Base-by-base conservation (phyloP, 2,888 invertebrate species). In the Ctenicera cuprea region DNA sequence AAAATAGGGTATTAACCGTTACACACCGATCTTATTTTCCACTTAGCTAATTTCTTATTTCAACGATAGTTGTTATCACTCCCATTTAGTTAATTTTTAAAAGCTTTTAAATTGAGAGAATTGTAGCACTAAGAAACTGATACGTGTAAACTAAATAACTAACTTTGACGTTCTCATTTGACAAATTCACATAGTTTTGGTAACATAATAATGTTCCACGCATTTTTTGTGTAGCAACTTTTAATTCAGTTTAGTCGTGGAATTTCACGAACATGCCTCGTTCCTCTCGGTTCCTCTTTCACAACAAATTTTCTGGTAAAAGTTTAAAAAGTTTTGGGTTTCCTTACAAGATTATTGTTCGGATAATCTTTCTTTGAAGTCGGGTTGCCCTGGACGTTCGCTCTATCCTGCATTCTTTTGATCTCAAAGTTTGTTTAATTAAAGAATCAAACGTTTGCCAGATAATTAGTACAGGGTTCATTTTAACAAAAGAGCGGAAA, bases 271-370 rank as follows among this genome's bases (percentile, higher is more conserved):
- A 14, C 26, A 26, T 54, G 4, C 30, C n/a, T 54, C 26, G 33
- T 54, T 14, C 22, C 5, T n/a, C 30, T n/a, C 30, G 12, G 12
- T 7, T 48, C 20, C 20, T 45, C 30, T 30, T 30, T 9, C 5
- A 11, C 11, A 50, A 12, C 20, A 20, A 54, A 54, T 54, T 54
- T 30, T 54, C 16, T 30, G 7, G 12, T 11, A 12, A 33, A 52
- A 54, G 33, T 54, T 54, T 30, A 30, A 30, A 54, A 54, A 26
- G n/a, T 54, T 54, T 14, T 12, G 22, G 11, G 20, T 30, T 54
- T 22, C 22, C 7, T 54, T 54, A 14, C n/a, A 54, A 54, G 54
- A 14, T 54, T 54, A 54, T 20, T 54, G 54, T 50, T 50, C 50
- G 12, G 30, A 26, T 20, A 30, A 22, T 33, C 45, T 30, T 14